Evolutionary conservation across 2,888 invertebrate species (phyloP).

Genomic region (Dryobotodes eremita): DNA sequence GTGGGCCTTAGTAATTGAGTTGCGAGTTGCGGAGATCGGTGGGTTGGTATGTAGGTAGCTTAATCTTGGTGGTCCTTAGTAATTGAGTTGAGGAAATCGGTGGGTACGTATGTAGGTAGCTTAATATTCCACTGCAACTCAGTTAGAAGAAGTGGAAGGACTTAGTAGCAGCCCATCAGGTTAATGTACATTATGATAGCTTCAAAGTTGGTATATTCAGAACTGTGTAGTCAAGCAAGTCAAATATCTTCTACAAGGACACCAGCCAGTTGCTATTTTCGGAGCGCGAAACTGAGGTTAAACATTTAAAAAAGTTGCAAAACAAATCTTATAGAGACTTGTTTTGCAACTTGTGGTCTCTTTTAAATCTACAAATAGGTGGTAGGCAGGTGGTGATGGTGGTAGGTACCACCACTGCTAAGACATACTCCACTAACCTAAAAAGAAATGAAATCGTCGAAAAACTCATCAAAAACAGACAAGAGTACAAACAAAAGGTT

Average conservation of each 20-base stretch:
- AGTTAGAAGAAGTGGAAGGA: not conserved
- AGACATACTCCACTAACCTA: not conserved
- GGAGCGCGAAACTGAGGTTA: not conserved
- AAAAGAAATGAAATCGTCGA: not conserved
- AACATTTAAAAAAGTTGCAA: not conserved
- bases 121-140: not conserved
- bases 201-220: not conserved
- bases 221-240: not conserved
- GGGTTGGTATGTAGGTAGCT: no score
- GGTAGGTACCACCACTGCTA: not conserved
- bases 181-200: not conserved
- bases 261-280: not conserved
- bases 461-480: slow-evolving; percentile 39
- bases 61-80: slow-evolving; percentile 43
- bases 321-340: not conserved
- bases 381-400: no score
- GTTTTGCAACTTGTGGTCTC: not conserved
- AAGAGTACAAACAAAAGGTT: slow-evolving; percentile 44
- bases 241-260: no score
- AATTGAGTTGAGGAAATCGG: slow-evolving; percentile 9
- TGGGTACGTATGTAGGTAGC: slow-evolving; percentile 13
- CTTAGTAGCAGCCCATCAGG: not conserved
- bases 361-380: not conserved
- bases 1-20: no score
- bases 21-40: no score